Conservation (phyloP, 2,797 vertebrate genomes). For the Ctenochaetus hawaiiensis region DNA sequence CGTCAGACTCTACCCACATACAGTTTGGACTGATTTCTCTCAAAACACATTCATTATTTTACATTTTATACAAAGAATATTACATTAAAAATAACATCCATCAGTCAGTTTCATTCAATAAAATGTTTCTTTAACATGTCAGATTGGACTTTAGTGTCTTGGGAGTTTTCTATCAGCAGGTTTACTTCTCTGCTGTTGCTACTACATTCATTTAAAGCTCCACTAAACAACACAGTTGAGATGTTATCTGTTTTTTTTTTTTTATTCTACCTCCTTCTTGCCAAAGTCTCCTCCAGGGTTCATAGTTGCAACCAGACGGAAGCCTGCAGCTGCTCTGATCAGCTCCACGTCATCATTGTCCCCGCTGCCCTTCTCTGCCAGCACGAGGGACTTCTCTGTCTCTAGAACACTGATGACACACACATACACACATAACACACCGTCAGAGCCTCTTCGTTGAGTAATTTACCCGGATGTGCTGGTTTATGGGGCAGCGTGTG, state of each 20-base stretch:
- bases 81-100: not conserved
- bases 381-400: constrained; percentile 91
- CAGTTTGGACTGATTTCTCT: not conserved
- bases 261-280: constrained; percentile 93
- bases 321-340: constrained; percentile 88
- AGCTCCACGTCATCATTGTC: constrained; percentile 91
- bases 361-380: constrained; percentile 95
- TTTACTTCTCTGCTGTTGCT: not conserved
- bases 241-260: not conserved
- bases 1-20: constrained; percentile 5
- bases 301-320: constrained; percentile 96
- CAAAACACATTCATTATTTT: not conserved
- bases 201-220: not conserved
- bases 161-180: not conserved
- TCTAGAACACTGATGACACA: constrained; percentile 90
- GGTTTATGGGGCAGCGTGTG: too few species aligned
- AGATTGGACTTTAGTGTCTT: not conserved
- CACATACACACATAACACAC: constrained; percentile 7
- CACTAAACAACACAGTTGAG: not conserved
- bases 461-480: not conserved
- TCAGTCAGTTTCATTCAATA: not conserved
- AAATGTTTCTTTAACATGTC: too few species aligned
- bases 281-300: constrained; percentile 99
- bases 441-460: not conserved
- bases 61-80: too few species aligned